A percentile compares a stretch with the other conserved stretches of the same genome.
Evolutionary conservation across 2,797 vertebrate genomes (phyloP).

Genomic region (Girardinus metallicus): DNA sequence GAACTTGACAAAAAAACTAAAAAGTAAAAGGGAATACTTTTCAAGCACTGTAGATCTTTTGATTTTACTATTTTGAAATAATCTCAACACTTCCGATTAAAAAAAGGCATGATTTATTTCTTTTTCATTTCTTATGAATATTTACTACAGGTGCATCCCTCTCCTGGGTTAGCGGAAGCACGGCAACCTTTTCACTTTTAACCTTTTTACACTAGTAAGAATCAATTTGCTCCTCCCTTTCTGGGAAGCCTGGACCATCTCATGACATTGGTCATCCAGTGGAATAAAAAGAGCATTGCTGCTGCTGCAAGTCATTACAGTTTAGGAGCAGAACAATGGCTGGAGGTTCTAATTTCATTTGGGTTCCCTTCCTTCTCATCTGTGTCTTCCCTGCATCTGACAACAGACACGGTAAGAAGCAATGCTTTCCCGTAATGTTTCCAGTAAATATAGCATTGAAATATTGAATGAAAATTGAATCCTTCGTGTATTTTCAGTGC

Average conservation of each 20-base stretch:
- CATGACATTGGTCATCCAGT: neutral
- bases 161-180: neutral
- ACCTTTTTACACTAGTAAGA: neutral
- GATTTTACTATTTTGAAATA: neutral
- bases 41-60: neutral
- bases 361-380: slow-evolving; percentile 33
- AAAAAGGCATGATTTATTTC: too few relatives aligned
- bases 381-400: slow-evolving; percentile 26
- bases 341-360: neutral
- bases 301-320: neutral
- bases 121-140: neutral
- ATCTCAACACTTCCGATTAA: neutral
- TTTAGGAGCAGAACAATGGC: slow-evolving; percentile 26
- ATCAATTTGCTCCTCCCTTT: neutral
- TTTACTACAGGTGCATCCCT: neutral
- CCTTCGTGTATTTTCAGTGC: slow-evolving; percentile 17
- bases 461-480: neutral
- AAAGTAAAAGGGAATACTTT: neutral
- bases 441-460: neutral
- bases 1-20: neutral
- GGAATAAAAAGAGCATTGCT: slow-evolving; percentile 22
- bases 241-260: neutral
- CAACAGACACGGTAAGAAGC: slow-evolving; percentile 29
- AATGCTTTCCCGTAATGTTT: neutral
- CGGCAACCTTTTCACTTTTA: neutral